Evolutionary conservation across 2,797 vertebrate species (phyloP).

Genomic region (Hemitrygon akajei): DNA sequence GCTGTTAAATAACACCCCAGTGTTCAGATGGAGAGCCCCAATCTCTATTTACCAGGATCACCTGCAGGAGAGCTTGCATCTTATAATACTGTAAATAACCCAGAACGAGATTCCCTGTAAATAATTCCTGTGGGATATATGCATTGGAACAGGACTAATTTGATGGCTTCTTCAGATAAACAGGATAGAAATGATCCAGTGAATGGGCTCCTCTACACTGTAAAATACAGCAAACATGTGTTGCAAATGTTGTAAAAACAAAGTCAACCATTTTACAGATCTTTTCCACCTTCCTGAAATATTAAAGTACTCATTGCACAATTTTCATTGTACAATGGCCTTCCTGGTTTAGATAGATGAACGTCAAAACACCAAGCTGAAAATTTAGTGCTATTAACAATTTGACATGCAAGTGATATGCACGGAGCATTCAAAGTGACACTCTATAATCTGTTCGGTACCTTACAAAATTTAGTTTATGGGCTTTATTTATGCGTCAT

Average conservation of each 20-base stretch:
- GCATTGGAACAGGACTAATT: background rate
- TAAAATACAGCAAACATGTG: background rate
- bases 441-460: no score
- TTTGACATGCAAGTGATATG: background rate
- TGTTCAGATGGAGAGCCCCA: background rate
- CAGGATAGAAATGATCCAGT: no score
- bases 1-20: background rate
- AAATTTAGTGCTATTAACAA: background rate
- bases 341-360: background rate
- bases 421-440: no score
- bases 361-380: no score
- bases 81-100: background rate
- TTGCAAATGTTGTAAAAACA: background rate
- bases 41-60: no score
- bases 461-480: no score
- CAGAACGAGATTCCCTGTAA: background rate
- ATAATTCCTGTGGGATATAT: background rate
- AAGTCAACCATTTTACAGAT: background rate
- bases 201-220: background rate
- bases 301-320: no score
- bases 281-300: background rate
- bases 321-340: no score
- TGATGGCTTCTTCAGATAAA: background rate
- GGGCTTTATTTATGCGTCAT: no score
- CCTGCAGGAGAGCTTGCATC: background rate